Conservation (phyloP, 92 coral and sea anemone genomes). For the Umimayanthus kanabou region DNA sequence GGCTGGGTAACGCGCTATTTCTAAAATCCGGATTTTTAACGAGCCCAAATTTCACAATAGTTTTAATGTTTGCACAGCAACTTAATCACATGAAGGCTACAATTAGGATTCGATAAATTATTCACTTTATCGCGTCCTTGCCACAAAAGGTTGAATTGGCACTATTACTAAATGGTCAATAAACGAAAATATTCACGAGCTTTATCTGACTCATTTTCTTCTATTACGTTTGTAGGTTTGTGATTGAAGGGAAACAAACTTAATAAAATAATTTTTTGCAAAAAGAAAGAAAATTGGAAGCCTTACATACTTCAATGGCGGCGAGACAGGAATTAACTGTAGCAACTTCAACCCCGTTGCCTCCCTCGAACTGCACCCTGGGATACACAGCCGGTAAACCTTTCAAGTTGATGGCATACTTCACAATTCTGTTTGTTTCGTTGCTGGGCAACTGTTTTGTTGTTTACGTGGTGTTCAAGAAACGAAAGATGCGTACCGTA, state of each 20-base stretch:
- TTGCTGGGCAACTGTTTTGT: slow-evolving; percentile 38
- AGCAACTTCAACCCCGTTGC: not conserved
- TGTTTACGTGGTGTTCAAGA: slow-evolving; percentile 36
- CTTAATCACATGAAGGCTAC: too few species aligned
- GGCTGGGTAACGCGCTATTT: not conserved
- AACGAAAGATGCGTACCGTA: slow-evolving; percentile 40
- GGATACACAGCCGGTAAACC: slow-evolving; percentile 16
- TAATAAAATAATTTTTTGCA: too few species aligned
- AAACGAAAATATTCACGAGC: not conserved
- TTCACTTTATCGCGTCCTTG: too few species aligned
- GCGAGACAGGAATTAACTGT: not conserved
- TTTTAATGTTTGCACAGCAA: too few species aligned
- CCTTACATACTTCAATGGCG: not conserved
- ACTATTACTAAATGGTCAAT: not conserved
- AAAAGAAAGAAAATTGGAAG: too few species aligned
- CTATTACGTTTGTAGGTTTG: not conserved
- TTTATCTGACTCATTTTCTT: not conserved
- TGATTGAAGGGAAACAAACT: not conserved
- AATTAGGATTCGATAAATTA: too few species aligned
- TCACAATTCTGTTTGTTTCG: slow-evolving; percentile 25
- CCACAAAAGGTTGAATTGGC: too few species aligned
- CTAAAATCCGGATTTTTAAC: not conserved
- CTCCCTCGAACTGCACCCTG: slow-evolving; percentile 2
- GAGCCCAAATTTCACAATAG: not conserved
- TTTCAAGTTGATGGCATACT: slow-evolving; percentile 20